Evolutionary conservation across 92 coral and sea anemone species (phyloP).

Genomic region (Porites lobata): DNA sequence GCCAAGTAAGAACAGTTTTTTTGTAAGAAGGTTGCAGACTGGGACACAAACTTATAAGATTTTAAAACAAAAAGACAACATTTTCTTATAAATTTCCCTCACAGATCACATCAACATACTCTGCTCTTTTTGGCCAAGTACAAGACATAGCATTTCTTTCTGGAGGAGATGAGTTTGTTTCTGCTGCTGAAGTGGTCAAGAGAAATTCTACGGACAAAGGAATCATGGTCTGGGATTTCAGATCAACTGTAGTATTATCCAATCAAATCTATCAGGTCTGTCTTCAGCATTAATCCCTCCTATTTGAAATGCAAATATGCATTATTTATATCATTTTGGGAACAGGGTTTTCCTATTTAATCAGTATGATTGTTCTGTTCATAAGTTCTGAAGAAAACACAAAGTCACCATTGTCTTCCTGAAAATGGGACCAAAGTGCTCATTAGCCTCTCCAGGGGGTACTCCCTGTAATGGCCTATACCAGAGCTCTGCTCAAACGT

Average conservation of each 20-base stretch:
- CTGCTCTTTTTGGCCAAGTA: slow-evolving; percentile 94
- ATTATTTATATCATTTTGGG: not conserved
- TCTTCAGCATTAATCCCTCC: not conserved
- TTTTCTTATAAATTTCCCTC: not conserved
- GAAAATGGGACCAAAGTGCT: no score
- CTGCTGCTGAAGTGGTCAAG: slow-evolving; percentile 92
- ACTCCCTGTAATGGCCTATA: no score
- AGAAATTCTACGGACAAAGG: slow-evolving; percentile 99
- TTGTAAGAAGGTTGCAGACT: no score
- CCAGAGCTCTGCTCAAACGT: no score
- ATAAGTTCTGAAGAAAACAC: no score
- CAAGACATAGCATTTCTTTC: slow-evolving; percentile 91
- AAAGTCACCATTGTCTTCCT: no score
- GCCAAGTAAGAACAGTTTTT: no score
- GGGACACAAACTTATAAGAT: no score
- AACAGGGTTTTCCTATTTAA: no score
- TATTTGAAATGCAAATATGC: not conserved
- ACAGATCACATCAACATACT: slow-evolving; percentile 80
- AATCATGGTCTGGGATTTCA: slow-evolving; percentile 97
- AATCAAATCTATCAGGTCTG: slow-evolving; percentile 97
- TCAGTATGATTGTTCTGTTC: no score
- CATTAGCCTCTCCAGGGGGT: no score
- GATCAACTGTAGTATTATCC: slow-evolving; percentile 88
- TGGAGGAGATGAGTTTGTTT: slow-evolving; percentile 86
- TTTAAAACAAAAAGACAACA: not conserved